Conservation (phyloP, 2,113 vertebrate species). For the Ptilonorhynchus violaceus region DNA sequence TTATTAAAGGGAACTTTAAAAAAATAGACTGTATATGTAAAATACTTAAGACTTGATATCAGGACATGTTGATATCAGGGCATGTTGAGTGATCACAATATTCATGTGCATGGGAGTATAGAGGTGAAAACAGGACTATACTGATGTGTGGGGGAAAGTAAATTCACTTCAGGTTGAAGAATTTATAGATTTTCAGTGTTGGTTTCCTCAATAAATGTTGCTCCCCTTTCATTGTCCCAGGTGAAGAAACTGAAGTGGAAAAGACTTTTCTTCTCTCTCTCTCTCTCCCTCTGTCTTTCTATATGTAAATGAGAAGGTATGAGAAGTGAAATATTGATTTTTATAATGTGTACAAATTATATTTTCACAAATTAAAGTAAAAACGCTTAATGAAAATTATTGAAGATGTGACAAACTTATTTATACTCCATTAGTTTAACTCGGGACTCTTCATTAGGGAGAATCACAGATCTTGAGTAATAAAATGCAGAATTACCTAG, state of each 20-base stretch:
- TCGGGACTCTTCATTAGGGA: constrained; percentile 31
- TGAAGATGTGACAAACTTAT: constrained; percentile 57
- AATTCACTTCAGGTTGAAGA: neutral
- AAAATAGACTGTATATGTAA: neutral
- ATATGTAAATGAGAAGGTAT: constrained; percentile 25
- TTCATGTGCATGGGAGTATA: neutral
- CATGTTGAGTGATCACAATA: neutral
- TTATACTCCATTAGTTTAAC: constrained; percentile 64
- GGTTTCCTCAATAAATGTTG: neutral
- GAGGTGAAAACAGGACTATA: neutral
- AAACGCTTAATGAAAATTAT: constrained; percentile 54
- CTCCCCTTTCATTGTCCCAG: neutral
- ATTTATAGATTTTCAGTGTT: neutral
- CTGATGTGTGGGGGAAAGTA: neutral
- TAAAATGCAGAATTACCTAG: constrained; percentile 58
- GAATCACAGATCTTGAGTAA: constrained; percentile 39
- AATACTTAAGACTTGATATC: neutral
- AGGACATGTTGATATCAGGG: neutral
- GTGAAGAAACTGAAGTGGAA: neutral
- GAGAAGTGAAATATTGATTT: constrained; percentile 34
- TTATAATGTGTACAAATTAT: constrained; percentile 18
- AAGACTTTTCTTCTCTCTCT: neutral
- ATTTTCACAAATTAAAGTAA: constrained; percentile 64
- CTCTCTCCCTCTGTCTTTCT: neutral
- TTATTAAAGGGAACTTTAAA: neutral